These are phyloP conservation scores for Petrocephalus microphthalmus DNA, from an alignment of 2,113 vertebrate genomes.

Conservation along the genomic window DNA sequence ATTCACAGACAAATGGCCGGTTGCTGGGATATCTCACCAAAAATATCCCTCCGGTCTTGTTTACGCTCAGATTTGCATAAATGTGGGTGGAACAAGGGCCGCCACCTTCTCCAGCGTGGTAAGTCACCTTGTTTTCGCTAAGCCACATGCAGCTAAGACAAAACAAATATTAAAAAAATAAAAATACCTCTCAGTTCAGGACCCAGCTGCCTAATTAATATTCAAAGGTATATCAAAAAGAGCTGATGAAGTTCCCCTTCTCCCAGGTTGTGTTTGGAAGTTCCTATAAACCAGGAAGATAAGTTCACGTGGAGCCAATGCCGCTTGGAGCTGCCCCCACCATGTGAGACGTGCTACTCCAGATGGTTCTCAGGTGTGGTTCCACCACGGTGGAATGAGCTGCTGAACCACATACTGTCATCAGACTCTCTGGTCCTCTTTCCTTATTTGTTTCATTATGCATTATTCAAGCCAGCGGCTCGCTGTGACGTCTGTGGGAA, in stretches of 20 bases:
- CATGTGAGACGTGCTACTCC: not conserved
- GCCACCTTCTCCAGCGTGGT: not conserved
- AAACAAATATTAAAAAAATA: not conserved
- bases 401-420: not conserved
- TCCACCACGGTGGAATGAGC: not conserved
- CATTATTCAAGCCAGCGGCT: not conserved
- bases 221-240: not conserved
- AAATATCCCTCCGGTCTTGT: not conserved
- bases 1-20: not conserved
- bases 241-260: not conserved
- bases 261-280: not conserved
- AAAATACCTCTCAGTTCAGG: not conserved
- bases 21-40: not conserved
- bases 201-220: not conserved
- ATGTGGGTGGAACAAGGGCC: not conserved
- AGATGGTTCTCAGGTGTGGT: not conserved
- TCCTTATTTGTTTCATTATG: too few species aligned
- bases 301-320: not conserved
- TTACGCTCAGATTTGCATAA: not conserved
- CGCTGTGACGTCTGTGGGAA: not conserved
- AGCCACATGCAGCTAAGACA: not conserved
- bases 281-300: not conserved
- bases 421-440: not conserved
- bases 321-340: not conserved
- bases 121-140: not conserved